Base-by-base conservation (phyloP, 2,113 vertebrate species). In the Kryptolebias marmoratus region DNA sequence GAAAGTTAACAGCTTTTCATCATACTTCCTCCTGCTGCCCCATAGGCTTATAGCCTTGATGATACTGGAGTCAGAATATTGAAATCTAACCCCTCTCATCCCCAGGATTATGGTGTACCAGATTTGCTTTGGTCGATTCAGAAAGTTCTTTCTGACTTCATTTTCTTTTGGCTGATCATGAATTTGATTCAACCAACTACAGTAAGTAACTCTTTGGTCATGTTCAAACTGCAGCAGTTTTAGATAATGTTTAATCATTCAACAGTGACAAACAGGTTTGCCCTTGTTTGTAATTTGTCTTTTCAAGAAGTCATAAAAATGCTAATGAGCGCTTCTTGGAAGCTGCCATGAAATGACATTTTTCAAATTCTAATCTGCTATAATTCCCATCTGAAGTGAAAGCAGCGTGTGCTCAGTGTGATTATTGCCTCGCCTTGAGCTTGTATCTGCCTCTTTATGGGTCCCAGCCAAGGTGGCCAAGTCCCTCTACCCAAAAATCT, bases 401-500 rank as follows among this genome's bases (percentile, higher is more conserved):
- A 53, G 16, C 44, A n/a, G 36, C 59, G 60, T 63, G 42, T 73
- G 72, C 52, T 85, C 54, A 42, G 58, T 75, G 60, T 79, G 74
- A 85, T 82, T 73, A 80, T 68, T 80, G 76, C 49, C 12, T 67
- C 28, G 72, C 67, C 64, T 82, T 71, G 63, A 86, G 84, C 80
- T 85, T 50, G 22, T 74, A 66, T 73, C 67, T 39, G 73, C 30
- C 52, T 61, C 48, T 64, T 66, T 52, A 36, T 65, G 77, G 58
- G 73, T 54, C 56, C 42, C 22, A 61, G 78, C 79, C 68, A 87
- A 86, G n/a, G 49, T 10, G 8, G 68, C 71, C 65, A 58, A 65
- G 49, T 58, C 70, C 76, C 79, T 53, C 39, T 22, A 28, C 76
- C 73, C 64, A 76, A 80, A 83, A 88, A 87, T 89, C 91, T 91